A percentile compares a stretch with the other conserved stretches of the same genome.
phyloP scores from a whole-genome alignment of 53 echinoderm and acorn worm genomes.

The Echinarachnius parma region DNA sequence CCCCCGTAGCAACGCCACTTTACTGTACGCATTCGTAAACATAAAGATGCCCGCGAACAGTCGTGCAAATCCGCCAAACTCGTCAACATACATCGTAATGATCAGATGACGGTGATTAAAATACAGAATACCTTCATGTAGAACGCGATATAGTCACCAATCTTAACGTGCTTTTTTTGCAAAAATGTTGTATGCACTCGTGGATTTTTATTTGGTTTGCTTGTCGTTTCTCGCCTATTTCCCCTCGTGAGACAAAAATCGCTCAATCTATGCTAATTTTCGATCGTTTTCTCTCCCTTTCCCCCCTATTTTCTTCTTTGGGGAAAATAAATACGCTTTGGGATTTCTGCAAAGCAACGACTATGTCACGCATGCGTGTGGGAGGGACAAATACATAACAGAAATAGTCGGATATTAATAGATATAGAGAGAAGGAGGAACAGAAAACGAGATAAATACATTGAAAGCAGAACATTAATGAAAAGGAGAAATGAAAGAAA shows the following conservation, averaged over 20 bases:
- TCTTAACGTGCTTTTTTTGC: background rate
- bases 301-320: conserved; percentile 32
- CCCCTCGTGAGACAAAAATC: conserved; percentile 45
- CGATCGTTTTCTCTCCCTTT: too few species aligned
- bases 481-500: background rate
- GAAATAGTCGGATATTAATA: too few species aligned
- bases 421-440: too few species aligned
- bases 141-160: background rate
- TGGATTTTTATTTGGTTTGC: conserved; percentile 34
- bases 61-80: too few species aligned
- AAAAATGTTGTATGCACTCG: conserved; percentile 29
- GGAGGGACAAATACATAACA: too few species aligned
- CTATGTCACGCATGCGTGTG: conserved; percentile 42
- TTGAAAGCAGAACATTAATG: background rate
- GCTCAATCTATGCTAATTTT: conserved; percentile 48
- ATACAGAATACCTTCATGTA: conserved; percentile 10
- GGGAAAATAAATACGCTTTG: conserved; percentile 23
- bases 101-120: too few species aligned
- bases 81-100: too few species aligned
- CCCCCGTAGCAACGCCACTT: too few species aligned
- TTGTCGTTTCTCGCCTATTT: conserved; percentile 6
- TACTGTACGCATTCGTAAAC: too few species aligned
- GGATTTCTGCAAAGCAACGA: conserved; percentile 38
- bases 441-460: too few species aligned
- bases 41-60: too few species aligned